A percentile compares a stretch with the other conserved stretches of the same genome.
These are phyloP conservation scores for Aix galericulata DNA, from an alignment of 2,113 vertebrate genomes.

Conservation along the genomic window DNA sequence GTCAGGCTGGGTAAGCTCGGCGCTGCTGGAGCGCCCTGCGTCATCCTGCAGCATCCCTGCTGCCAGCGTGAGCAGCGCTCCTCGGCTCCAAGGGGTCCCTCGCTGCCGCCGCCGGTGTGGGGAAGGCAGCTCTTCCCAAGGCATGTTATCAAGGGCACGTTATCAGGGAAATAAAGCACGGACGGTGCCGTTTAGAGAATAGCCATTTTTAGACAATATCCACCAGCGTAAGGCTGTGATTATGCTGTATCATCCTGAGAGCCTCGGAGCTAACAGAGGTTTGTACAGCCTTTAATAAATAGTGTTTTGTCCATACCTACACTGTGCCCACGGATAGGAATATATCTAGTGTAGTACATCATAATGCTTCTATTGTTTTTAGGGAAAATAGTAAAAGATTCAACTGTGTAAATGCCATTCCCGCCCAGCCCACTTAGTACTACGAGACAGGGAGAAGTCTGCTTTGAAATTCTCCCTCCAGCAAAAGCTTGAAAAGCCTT, in stretches of 20 bases:
- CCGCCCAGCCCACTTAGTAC: not conserved
- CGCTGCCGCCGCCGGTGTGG: not conserved
- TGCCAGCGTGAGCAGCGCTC: not conserved
- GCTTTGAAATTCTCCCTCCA: conserved; percentile 6
- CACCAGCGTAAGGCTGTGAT: not conserved
- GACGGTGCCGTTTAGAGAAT: not conserved
- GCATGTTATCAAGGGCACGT: accelerated
- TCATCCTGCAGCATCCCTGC: not conserved
- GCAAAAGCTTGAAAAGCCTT: conserved; percentile 8
- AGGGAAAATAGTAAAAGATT: not conserved
- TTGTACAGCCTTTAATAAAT: not conserved
- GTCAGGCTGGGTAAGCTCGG: not conserved
- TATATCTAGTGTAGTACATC: not conserved
- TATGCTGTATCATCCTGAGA: not conserved
- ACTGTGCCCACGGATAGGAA: not conserved
- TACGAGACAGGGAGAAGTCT: not conserved
- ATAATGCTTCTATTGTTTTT: conserved; percentile 5
- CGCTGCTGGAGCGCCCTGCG: not conserved
- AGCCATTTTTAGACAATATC: not conserved
- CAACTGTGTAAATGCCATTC: conserved; percentile 36
- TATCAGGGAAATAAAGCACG: not conserved
- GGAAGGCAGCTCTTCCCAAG: not conserved
- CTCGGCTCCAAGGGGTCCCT: not conserved
- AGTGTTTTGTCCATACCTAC: not conserved
- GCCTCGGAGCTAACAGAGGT: not conserved